phyloP scores from a whole-genome alignment of 2,888 invertebrate genomes.

The Thysanoteuthis rhombus region DNA sequence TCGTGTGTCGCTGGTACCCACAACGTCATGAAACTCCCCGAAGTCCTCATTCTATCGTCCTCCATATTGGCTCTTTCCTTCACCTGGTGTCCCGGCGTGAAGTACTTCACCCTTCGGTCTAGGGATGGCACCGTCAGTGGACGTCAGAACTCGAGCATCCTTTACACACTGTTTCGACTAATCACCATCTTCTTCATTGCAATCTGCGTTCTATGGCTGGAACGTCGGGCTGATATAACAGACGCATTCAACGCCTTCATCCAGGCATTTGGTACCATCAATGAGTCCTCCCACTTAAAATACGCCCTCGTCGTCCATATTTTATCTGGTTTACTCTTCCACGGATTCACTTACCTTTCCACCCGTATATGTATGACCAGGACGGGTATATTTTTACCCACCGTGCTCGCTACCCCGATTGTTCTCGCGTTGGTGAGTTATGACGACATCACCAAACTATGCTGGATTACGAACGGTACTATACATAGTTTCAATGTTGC shows the following conservation, averaged over 20 bases:
- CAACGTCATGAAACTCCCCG: conserved; percentile 36
- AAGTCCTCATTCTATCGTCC: conserved; percentile 40
- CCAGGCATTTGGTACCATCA: conserved; percentile 38
- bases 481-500: not conserved
- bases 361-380: conserved; percentile 44
- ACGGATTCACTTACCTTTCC: conserved; percentile 41
- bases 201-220: conserved; percentile 38
- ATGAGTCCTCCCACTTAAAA: conserved; percentile 32
- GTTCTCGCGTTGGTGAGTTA: conserved; percentile 39
- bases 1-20: conserved; percentile 37
- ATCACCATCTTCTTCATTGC: conserved; percentile 34
- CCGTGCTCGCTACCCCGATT: conserved; percentile 44
- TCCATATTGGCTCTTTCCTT: conserved; percentile 41
- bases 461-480: not conserved
- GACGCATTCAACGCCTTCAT: conserved; percentile 37
- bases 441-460: conserved; percentile 36
- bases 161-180: conserved; percentile 41
- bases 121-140: conserved; percentile 38
- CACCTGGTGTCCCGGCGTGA: conserved; percentile 42
- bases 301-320: conserved; percentile 41
- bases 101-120: conserved; percentile 39
- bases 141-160: conserved; percentile 40
- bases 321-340: conserved; percentile 38
- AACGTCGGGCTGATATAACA: conserved; percentile 28
- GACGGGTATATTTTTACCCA: conserved; percentile 43